These are phyloP conservation scores for Hoplias malabaricus DNA, from an alignment of 2,113 vertebrate species.

Conservation along the genomic window DNA sequence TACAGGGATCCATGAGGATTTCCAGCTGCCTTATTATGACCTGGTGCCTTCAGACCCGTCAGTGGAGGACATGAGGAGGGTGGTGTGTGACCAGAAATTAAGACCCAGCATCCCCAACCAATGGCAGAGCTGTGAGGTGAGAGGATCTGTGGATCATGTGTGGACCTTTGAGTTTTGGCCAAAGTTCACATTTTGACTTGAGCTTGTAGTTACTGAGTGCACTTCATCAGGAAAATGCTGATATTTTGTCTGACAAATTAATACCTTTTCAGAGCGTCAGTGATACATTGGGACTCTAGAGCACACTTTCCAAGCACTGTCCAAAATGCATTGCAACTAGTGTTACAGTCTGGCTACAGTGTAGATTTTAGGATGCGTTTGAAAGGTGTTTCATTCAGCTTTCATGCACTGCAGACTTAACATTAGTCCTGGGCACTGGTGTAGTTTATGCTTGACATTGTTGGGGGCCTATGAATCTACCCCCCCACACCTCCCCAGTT, in stretches of 20 bases:
- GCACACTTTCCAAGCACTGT: not conserved
- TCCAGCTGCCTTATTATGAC: slow-evolving; percentile 96
- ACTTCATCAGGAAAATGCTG: not conserved
- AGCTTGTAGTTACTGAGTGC: not conserved
- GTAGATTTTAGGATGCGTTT: not conserved
- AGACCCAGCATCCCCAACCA: slow-evolving; percentile 94
- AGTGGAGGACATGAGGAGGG: slow-evolving; percentile 92
- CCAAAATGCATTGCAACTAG: not conserved
- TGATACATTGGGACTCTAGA: too few relatives aligned
- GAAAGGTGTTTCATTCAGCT: not conserved
- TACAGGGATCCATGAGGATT: slow-evolving; percentile 89
- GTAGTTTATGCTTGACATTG: too few relatives aligned
- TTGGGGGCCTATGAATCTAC: too few relatives aligned
- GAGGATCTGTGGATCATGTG: not conserved
- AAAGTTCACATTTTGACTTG: not conserved
- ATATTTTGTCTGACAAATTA: too few relatives aligned
- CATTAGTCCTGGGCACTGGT: too few relatives aligned
- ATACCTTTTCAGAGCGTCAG: too few relatives aligned
- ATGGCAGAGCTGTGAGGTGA: slow-evolving; percentile 99
- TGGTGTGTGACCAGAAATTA: slow-evolving; percentile 93
- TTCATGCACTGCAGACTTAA: not conserved
- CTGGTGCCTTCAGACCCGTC: slow-evolving; percentile 96
- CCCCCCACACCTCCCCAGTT: too few relatives aligned
- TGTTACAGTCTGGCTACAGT: not conserved
- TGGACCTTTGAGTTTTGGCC: not conserved